Base-by-base conservation (phyloP, 2,113 vertebrate species). In the Aegithalos caudatus region DNA sequence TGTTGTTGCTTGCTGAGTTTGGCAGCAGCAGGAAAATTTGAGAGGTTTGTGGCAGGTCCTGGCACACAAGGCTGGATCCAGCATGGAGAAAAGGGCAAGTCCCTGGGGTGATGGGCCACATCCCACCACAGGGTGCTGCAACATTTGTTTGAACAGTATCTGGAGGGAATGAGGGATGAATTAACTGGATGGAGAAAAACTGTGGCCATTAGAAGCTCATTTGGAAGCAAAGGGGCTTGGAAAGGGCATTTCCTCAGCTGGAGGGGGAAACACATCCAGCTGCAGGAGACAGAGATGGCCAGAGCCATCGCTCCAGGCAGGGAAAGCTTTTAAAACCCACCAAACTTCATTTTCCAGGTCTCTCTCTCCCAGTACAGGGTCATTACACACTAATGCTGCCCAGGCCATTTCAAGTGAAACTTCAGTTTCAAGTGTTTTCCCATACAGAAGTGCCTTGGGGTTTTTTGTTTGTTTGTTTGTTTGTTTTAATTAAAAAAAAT, bases 261-360 rank as follows among this genome's bases (percentile, higher is more conserved):
- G 50, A 56, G 0, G 8, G 38, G 64, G 27, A n/a, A 70, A 37
- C 0, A 50, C 2, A 24, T 28, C 16, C 37, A 29, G 56, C 54
- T 0, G 1, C 44, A 47, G 56, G 69, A 62, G 33, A 42, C 2
- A 1, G 33, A 21, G 23, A 15, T 0, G 1, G 38, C 18, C 0
- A 0, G 40, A 89, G 50, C 44, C 69, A 56, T 33, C 0, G 0
- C 69, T 50, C 3, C 3, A 33, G 78, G 73, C 1, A 7, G 21
- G 53, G 58, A 77, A 73, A 83, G 33, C 25, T 48, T 62, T 78
- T 57, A 38, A 69, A 89, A 84, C 42, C 13, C 47, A 35, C 56
- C 4, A 38, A 54, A 1, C 31, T 44, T 72, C 37, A 44, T 60
- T 53, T 27, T 24, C 25, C 50, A 69, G 69, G 21, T 74, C 42